A percentile compares a stretch with the other conserved stretches of the same genome.
Evolutionary conservation across 2,797 vertebrate species (phyloP).

Genomic region (Acanthurus lineatus): DNA sequence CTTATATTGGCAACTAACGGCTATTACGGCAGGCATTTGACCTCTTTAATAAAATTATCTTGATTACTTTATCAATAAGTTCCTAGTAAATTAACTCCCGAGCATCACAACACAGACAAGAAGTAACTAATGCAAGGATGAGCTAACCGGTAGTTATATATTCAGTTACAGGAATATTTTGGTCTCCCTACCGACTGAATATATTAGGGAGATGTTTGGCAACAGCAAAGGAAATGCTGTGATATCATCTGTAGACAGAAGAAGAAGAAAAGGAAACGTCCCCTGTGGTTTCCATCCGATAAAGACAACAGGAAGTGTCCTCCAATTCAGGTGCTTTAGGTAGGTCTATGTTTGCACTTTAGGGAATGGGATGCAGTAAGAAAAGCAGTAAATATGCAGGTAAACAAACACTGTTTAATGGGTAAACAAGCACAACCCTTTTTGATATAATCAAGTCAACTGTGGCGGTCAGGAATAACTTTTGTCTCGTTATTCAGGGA

Average conservation of each 20-base stretch:
- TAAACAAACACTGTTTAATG: constrained; percentile 22
- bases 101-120: constrained; percentile 14
- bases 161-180: constrained; percentile 53
- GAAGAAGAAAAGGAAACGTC: constrained; percentile 53
- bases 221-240: constrained; percentile 56
- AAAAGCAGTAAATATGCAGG: constrained; percentile 29
- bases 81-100: constrained; percentile 60
- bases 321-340: constrained; percentile 35
- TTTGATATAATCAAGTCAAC: constrained; percentile 18
- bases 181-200: constrained; percentile 41
- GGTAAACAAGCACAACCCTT: constrained; percentile 36
- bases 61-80: constrained; percentile 71
- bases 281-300: constrained; percentile 55
- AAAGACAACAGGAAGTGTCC: constrained; percentile 54
- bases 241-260: constrained; percentile 29
- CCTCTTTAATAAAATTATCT: constrained; percentile 69
- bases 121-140: constrained; percentile 18
- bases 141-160: constrained; percentile 23
- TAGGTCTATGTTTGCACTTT: constrained; percentile 5
- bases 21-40: constrained; percentile 72
- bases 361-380: background rate
- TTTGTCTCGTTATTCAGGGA: constrained; percentile 34
- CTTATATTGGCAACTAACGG: constrained; percentile 55
- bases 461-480: constrained; percentile 28
- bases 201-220: constrained; percentile 43